Percentiles rank a stretch among this genome's conserved stretches.
Evolutionary conservation across 1,140 invertebrate species (phyloP).

Genomic region (Drosophila asahinai): DNA sequence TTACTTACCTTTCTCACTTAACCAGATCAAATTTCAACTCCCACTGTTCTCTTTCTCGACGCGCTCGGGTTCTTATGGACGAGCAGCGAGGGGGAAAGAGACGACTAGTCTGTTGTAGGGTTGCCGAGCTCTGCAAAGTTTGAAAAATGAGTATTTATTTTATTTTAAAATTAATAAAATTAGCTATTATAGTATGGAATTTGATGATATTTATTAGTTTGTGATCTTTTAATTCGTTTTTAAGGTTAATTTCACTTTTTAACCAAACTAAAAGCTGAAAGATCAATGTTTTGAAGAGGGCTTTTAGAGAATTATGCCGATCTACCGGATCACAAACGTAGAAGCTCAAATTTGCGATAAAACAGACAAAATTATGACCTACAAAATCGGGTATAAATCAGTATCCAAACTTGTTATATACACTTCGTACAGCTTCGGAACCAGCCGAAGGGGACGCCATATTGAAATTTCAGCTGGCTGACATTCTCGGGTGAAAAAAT

Average conservation of each 20-base stretch:
- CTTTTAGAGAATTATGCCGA: background rate
- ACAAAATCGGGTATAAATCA: background rate
- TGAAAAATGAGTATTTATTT: background rate
- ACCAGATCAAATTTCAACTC: background rate
- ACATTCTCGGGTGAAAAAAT: constrained; percentile 62
- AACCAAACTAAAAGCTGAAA: background rate
- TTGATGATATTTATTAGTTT: background rate
- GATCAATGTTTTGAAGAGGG: background rate
- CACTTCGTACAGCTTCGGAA: constrained; percentile 38
- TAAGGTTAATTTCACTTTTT: background rate
- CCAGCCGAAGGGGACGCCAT: constrained; percentile 65
- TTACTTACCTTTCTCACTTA: background rate
- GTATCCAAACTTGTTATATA: constrained; percentile 37
- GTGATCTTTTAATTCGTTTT: background rate
- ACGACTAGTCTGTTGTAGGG: constrained; percentile 33
- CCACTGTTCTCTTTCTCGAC: background rate
- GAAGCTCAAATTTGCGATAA: background rate
- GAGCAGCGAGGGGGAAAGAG: constrained; percentile 33
- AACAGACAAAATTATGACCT: background rate
- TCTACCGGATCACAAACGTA: background rate
- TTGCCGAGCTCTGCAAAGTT: constrained; percentile 25
- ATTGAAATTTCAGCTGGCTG: constrained; percentile 52
- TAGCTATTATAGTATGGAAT: background rate
- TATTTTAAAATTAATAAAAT: background rate
- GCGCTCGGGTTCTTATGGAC: constrained; percentile 26